Evolutionary conservation across 2,113 vertebrate species (phyloP).

Genomic region (Macrotis lagotis): DNA sequence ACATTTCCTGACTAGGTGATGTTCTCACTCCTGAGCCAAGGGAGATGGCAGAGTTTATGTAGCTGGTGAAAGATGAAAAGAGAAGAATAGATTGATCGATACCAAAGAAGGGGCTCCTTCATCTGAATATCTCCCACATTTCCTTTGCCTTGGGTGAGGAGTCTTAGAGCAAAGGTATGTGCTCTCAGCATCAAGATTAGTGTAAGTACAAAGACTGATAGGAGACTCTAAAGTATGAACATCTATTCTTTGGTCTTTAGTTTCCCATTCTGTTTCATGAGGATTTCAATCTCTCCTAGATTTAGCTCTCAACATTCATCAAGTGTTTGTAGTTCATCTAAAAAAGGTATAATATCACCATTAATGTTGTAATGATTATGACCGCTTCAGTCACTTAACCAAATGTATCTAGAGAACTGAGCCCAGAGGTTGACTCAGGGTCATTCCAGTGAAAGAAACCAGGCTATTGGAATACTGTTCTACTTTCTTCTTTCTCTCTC

Average conservation of each 20-base stretch:
- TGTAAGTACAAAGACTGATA: background rate
- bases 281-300: background rate
- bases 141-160: background rate
- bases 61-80: background rate
- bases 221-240: background rate
- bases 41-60: background rate
- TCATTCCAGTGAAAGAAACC: background rate
- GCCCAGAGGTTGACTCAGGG: slow-evolving; percentile 39
- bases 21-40: background rate
- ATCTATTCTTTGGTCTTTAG: background rate
- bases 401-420: background rate
- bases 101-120: background rate
- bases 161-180: background rate
- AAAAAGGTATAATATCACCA: background rate
- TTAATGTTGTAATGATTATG: background rate
- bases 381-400: background rate
- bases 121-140: background rate
- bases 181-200: background rate
- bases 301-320: background rate
- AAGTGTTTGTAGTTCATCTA: background rate
- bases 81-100: background rate
- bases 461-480: background rate
- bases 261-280: background rate
- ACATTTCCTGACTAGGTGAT: background rate
- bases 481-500: background rate